Evolutionary conservation across 2,888 invertebrate genomes (phyloP).

Genomic region (Callinectes sapidus): DNA sequence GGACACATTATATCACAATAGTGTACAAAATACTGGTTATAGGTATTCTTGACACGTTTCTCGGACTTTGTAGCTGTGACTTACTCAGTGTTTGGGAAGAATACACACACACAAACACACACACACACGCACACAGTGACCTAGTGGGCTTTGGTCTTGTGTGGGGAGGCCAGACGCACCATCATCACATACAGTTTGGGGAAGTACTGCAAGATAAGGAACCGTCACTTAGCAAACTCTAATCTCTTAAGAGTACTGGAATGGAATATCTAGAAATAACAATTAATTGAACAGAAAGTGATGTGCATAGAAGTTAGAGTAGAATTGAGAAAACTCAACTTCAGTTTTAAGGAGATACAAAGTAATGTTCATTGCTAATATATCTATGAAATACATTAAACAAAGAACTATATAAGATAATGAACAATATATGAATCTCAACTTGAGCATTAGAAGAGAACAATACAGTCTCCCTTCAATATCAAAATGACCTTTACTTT

Average conservation of each 20-base stretch:
- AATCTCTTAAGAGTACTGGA: neutral
- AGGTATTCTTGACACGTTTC: conserved; percentile 24
- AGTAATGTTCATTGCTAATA: neutral
- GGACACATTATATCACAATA: conserved; percentile 38
- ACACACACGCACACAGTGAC: neutral
- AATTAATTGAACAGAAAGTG: too few relatives aligned
- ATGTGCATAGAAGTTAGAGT: too few relatives aligned
- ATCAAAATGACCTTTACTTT: too few relatives aligned
- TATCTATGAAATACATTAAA: neutral
- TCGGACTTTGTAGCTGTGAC: neutral
- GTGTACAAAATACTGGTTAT: conserved; percentile 36
- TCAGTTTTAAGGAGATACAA: neutral
- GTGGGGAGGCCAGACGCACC: conserved; percentile 57
- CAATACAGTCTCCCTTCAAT: too few relatives aligned
- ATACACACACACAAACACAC: too few relatives aligned
- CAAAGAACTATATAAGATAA: neutral
- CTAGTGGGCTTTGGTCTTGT: conserved; percentile 57
- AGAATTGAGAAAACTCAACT: neutral
- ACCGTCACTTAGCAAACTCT: neutral
- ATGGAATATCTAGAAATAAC: too few relatives aligned
- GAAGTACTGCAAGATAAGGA: conserved; percentile 54
- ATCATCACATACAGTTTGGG: conserved; percentile 59
- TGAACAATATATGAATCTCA: too few relatives aligned
- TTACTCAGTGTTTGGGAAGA: neutral
- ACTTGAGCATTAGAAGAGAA: too few relatives aligned